Percentiles rank a stretch among this genome's conserved stretches.
Evolutionary conservation across 1,140 invertebrate species (phyloP).

Genomic region (Trinorchestia longiramus): DNA sequence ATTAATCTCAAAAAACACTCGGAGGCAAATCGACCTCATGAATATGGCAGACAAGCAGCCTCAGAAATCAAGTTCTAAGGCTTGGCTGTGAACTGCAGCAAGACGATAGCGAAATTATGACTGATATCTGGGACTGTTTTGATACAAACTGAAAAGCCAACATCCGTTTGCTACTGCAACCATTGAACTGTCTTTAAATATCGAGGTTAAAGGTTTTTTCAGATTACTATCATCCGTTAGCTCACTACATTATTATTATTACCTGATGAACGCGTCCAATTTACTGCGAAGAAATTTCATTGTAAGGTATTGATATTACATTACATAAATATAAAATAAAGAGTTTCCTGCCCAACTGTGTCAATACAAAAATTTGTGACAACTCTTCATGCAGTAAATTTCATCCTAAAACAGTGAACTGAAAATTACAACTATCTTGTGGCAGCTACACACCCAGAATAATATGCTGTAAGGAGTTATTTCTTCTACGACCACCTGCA

Average conservation of each 20-base stretch:
- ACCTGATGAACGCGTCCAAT: too few relatives aligned
- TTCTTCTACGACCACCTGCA: not conserved
- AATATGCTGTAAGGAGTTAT: too few relatives aligned
- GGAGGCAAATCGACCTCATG: not conserved
- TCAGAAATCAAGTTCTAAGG: not conserved
- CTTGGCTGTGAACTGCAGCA: not conserved
- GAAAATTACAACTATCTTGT: too few relatives aligned
- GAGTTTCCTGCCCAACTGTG: too few relatives aligned
- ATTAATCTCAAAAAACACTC: not conserved
- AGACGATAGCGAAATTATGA: not conserved
- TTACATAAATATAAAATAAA: too few relatives aligned
- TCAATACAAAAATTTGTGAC: too few relatives aligned
- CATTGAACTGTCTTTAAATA: not conserved
- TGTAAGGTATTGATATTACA: too few relatives aligned
- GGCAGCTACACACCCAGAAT: not conserved
- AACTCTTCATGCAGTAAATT: too few relatives aligned
- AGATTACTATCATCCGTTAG: not conserved
- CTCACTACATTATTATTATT: too few relatives aligned
- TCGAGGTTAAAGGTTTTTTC: not conserved
- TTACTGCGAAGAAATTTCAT: too few relatives aligned
- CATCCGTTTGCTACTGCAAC: not conserved
- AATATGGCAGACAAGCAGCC: not conserved
- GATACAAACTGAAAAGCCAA: not conserved
- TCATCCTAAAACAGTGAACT: too few relatives aligned
- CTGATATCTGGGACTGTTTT: not conserved